Evolutionary conservation across 2,888 invertebrate genomes (phyloP).

Genomic region (Cheilosia grossa): DNA sequence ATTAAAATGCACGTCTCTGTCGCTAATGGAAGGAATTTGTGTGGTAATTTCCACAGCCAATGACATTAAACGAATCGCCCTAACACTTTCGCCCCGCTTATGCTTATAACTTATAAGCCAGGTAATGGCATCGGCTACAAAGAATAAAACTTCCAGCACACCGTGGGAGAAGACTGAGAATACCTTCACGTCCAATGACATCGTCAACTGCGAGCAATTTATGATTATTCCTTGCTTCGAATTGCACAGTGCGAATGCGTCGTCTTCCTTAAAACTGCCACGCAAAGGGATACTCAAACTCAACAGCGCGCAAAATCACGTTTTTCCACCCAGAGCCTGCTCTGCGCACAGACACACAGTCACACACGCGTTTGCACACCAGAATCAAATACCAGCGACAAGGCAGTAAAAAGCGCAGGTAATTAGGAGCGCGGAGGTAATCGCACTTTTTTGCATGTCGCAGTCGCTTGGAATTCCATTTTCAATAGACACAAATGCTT

Average conservation of each 20-base stretch:
- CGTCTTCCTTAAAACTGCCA: conserved; percentile 19
- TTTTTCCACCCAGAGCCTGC: not conserved
- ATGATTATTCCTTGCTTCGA: conserved; percentile 20
- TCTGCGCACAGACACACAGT: not conserved
- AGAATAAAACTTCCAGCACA: not conserved
- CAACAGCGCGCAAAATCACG: not conserved
- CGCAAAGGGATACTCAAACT: conserved; percentile 1
- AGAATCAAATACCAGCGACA: not conserved
- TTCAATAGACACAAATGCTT: conserved; percentile 7
- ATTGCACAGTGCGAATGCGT: conserved; percentile 1
- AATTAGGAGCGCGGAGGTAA: conserved; percentile 19
- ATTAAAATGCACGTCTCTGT: conserved; percentile 11
- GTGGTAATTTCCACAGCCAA: conserved; percentile 7
- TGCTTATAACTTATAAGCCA: not conserved
- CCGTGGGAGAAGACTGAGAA: conserved; percentile 12
- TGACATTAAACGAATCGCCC: conserved; percentile 9
- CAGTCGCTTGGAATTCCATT: conserved; percentile 15
- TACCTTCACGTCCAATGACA: conserved; percentile 15
- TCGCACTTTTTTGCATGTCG: not conserved
- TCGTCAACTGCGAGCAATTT: conserved; percentile 17
- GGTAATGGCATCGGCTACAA: not conserved
- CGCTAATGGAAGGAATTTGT: conserved; percentile 1
- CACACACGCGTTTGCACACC: not conserved
- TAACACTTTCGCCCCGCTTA: conserved; percentile 17
- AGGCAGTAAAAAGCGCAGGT: conserved; percentile 14